Evolutionary conservation across 1,140 invertebrate genomes (phyloP).

Genomic region (Drosophila melanogaster): DNA sequence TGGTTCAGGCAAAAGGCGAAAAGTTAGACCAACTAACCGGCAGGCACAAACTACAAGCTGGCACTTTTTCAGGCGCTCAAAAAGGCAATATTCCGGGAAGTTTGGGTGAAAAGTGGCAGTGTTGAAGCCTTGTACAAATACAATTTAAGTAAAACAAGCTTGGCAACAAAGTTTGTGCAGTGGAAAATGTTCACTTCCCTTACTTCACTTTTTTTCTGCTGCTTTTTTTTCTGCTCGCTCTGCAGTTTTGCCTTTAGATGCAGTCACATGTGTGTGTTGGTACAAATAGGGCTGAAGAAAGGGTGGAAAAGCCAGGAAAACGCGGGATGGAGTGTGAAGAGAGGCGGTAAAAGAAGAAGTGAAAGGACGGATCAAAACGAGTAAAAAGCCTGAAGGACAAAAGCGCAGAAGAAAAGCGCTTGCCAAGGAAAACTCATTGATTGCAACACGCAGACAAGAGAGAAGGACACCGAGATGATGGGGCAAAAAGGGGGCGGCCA

Average conservation of each 20-base stretch:
- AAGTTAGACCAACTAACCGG: slow-evolving; percentile 19
- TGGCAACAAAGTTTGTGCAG: slow-evolving; percentile 66
- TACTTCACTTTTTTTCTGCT: not conserved
- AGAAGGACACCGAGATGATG: slow-evolving; percentile 24
- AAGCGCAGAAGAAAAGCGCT: slow-evolving; percentile 26
- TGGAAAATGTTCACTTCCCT: slow-evolving; percentile 30
- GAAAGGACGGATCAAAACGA: slow-evolving; percentile 30
- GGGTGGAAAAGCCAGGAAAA: not conserved
- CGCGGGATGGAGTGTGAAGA: not conserved
- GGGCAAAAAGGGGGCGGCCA: not conserved
- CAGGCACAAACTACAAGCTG: slow-evolving; percentile 31
- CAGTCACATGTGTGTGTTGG: slow-evolving; percentile 23
- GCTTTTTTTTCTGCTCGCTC: slow-evolving; percentile 33
- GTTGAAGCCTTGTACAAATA: slow-evolving; percentile 51
- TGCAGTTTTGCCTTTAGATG: slow-evolving; percentile 42
- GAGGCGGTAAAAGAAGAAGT: not conserved
- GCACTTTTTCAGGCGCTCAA: slow-evolving; percentile 38
- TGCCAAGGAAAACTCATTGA: slow-evolving; percentile 60
- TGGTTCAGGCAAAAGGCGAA: not conserved
- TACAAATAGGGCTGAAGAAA: not conserved
- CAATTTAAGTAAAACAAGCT: slow-evolving; percentile 72
- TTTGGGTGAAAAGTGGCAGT: slow-evolving; percentile 29
- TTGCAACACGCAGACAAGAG: slow-evolving; percentile 54
- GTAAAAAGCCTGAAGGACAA: slow-evolving; percentile 17
- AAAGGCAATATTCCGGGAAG: slow-evolving; percentile 5